phyloP scores from a whole-genome alignment of 1,140 invertebrate genomes.

The Venturia canescens region DNA sequence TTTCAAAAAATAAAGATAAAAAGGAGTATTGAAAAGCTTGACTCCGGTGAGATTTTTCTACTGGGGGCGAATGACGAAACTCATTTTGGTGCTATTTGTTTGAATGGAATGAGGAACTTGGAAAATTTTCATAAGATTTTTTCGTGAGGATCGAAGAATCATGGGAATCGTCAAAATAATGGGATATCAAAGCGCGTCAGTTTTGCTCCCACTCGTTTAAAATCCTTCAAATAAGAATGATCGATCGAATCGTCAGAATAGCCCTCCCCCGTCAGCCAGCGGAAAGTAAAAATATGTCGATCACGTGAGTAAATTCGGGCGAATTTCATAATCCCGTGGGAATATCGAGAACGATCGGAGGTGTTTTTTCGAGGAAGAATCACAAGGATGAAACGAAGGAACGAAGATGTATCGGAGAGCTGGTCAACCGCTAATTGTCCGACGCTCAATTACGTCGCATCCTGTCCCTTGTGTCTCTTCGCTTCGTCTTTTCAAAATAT shows the following conservation, averaged over 20 bases:
- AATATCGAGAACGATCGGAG: not conserved
- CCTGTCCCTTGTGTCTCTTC: conserved; percentile 25
- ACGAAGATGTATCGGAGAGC: conserved; percentile 45
- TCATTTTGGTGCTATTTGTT: not conserved
- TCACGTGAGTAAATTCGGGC: not conserved
- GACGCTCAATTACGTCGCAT: conserved; percentile 28
- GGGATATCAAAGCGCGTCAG: too few relatives aligned
- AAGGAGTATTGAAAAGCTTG: not conserved
- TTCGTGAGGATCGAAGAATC: too few relatives aligned
- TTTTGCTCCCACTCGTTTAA: too few relatives aligned
- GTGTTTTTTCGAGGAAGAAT: not conserved
- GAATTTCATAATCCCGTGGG: not conserved
- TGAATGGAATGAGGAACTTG: not conserved
- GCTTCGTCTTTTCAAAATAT: conserved; percentile 10
- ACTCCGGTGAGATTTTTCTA: not conserved
- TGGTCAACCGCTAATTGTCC: conserved; percentile 21
- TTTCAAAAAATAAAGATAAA: conserved; percentile 20
- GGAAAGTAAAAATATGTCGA: too few relatives aligned
- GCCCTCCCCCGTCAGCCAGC: too few relatives aligned
- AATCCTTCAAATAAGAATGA: too few relatives aligned
- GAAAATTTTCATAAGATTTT: too few relatives aligned
- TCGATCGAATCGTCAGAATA: too few relatives aligned
- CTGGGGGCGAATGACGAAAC: not conserved
- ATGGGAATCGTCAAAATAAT: too few relatives aligned
- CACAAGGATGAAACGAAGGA: conserved; percentile 30